phyloP scores from a whole-genome alignment of 1,140 invertebrate species.

The Philopotamus ludificatus region DNA sequence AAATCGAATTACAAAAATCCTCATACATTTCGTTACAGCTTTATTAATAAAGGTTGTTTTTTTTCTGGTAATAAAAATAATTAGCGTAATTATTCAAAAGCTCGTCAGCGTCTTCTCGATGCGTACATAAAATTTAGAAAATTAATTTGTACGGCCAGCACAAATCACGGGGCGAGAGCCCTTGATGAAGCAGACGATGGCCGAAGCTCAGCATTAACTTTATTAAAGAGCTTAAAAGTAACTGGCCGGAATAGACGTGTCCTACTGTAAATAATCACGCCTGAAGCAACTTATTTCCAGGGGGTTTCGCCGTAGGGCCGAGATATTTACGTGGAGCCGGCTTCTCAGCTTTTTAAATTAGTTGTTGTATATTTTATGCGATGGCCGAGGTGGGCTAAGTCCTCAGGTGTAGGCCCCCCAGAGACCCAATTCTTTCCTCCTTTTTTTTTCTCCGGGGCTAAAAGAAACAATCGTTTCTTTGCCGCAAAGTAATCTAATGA shows the following conservation, averaged over 20 bases:
- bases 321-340: slow-evolving; percentile 15
- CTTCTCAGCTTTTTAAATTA: slow-evolving; percentile 19
- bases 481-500: slow-evolving; percentile 37
- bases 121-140: slow-evolving; percentile 32
- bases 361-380: slow-evolving; percentile 38
- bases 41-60: no score
- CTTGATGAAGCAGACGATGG: slow-evolving; percentile 29
- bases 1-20: no score
- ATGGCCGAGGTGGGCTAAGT: slow-evolving; percentile 30
- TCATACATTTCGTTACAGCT: no score
- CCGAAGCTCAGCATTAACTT: slow-evolving; percentile 31
- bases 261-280: slow-evolving; percentile 15
- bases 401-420: no score
- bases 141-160: slow-evolving; percentile 35
- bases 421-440: background rate
- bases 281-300: slow-evolving; percentile 16
- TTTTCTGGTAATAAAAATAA: no score
- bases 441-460: no score
- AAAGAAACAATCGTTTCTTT: slow-evolving; percentile 24
- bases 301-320: slow-evolving; percentile 17
- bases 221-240: slow-evolving; percentile 35
- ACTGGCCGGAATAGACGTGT: background rate
- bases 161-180: slow-evolving; percentile 35
- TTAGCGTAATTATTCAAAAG: slow-evolving; percentile 8
- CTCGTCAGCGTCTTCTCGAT: background rate